phyloP scores from a whole-genome alignment of 2,888 invertebrate genomes.

The Monochamus alternatus region DNA sequence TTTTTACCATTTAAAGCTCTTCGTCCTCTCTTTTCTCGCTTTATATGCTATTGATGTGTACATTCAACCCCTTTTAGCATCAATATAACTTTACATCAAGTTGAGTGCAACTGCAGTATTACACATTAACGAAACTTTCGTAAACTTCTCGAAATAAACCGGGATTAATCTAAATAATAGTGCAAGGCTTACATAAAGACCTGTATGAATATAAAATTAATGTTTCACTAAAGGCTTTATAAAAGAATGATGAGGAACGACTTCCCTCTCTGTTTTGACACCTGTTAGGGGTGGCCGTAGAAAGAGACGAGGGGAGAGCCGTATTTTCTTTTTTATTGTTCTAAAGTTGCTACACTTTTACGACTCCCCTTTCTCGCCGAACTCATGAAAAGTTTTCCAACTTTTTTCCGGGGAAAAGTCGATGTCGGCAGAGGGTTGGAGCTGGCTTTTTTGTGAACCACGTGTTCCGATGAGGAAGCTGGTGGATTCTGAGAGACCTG shows the following conservation, averaged over 20 bases:
- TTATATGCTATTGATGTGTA: slow-evolving; percentile 42
- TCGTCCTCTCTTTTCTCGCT: slow-evolving; percentile 21
- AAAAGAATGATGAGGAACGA: slow-evolving; percentile 19
- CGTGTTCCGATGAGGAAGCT: slow-evolving; percentile 22
- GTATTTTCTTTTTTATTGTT: slow-evolving; percentile 66
- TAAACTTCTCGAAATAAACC: neutral
- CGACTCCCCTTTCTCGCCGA: slow-evolving; percentile 62
- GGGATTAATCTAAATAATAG: slow-evolving; percentile 1
- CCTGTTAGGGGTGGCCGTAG: slow-evolving; percentile 47
- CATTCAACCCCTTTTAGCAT: slow-evolving; percentile 5
- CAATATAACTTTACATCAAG: neutral
- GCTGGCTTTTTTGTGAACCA: slow-evolving; percentile 22
- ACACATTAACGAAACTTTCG: neutral
- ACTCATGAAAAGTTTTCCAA: slow-evolving; percentile 58
- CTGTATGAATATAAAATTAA: slow-evolving; percentile 17
- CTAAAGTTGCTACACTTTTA: slow-evolving; percentile 63
- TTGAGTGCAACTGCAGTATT: too few relatives aligned
- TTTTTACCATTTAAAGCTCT: slow-evolving; percentile 21
- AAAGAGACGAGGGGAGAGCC: slow-evolving; percentile 58
- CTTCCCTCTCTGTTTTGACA: slow-evolving; percentile 51
- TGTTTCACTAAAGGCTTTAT: slow-evolving; percentile 26
- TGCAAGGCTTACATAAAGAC: slow-evolving; percentile 11
- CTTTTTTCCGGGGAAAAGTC: slow-evolving; percentile 54
- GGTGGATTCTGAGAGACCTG: neutral
- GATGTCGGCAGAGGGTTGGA: slow-evolving; percentile 26